phyloP scores from a whole-genome alignment of 2,113 vertebrate species.

The Rhinoptilus africanus region DNA sequence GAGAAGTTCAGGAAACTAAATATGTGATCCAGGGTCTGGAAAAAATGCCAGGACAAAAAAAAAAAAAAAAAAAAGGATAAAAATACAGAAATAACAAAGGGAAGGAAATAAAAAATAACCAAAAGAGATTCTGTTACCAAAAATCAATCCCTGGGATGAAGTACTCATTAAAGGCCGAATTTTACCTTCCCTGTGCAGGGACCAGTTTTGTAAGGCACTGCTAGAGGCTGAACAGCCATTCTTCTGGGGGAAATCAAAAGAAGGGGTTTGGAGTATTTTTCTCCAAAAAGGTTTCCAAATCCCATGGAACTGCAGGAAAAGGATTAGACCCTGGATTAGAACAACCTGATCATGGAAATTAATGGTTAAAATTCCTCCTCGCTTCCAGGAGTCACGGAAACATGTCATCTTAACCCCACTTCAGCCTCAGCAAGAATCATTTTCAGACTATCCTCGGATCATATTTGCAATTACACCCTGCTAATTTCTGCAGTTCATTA shows the following conservation, averaged over 20 bases:
- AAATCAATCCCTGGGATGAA: constrained; percentile 24
- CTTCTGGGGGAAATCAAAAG: background rate
- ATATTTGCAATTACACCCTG: constrained; percentile 1
- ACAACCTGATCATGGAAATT: background rate
- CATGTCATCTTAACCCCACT: constrained; percentile 6
- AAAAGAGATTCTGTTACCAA: constrained; percentile 51
- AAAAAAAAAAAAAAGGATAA: background rate
- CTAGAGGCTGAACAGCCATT: background rate
- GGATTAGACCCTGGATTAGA: background rate
- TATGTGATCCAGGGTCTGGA: constrained; percentile 25
- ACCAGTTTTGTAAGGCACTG: background rate
- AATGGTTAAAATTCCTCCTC: background rate
- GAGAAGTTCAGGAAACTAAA: constrained; percentile 35
- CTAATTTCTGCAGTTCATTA: constrained; percentile 1
- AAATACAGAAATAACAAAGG: constrained; percentile 34
- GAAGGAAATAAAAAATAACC: constrained; percentile 69
- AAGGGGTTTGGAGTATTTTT: background rate
- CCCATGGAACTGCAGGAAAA: background rate
- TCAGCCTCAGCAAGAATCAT: background rate
- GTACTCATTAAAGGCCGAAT: constrained; percentile 8
- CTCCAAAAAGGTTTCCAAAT: background rate
- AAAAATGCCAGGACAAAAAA: background rate
- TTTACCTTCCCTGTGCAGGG: background rate
- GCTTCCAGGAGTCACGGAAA: background rate
- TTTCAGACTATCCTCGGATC: background rate